Percentiles rank a stretch among this genome's conserved stretches.
These are phyloP conservation scores for Acipenser oxyrinchus DNA, from an alignment of 2,797 vertebrate species.

Conservation along the genomic window DNA sequence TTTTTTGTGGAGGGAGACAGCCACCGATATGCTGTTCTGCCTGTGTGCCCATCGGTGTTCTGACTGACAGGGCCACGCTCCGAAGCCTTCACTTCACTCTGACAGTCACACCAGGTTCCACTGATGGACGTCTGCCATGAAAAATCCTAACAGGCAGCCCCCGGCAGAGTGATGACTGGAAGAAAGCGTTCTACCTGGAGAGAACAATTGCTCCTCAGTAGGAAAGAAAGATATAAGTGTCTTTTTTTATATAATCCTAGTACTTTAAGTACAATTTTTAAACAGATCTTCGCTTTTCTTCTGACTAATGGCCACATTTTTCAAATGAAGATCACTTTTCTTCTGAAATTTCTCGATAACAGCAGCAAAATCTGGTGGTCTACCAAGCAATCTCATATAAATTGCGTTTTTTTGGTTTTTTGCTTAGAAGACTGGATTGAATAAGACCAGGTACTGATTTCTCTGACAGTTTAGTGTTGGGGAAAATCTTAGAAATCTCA, in stretches of 20 bases:
- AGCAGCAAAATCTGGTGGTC: too few relatives aligned
- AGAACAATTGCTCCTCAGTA: background rate
- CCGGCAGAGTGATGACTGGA: constrained; percentile 14
- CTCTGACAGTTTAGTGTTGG: too few relatives aligned
- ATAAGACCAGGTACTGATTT: too few relatives aligned
- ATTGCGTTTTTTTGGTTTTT: background rate
- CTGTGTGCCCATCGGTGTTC: constrained; percentile 13
- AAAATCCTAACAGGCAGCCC: constrained; percentile 17
- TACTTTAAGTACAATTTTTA: too few relatives aligned
- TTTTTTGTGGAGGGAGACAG: constrained; percentile 11
- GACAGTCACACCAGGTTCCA: constrained; percentile 20
- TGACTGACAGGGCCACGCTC: constrained; percentile 15
- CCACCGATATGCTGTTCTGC: constrained; percentile 9
- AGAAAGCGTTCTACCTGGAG: background rate
- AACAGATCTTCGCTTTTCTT: too few relatives aligned
- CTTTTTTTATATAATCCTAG: background rate
- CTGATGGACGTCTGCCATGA: constrained; percentile 23
- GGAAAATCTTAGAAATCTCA: too few relatives aligned
- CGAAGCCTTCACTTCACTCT: constrained; percentile 15
- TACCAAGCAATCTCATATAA: too few relatives aligned
- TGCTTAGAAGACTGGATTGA: constrained; percentile 17
- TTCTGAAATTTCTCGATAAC: too few relatives aligned
- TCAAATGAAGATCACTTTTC: too few relatives aligned
- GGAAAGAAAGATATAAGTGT: background rate
- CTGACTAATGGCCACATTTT: too few relatives aligned